Percentiles rank a stretch among this genome's conserved stretches.
Evolutionary conservation across 1,140 invertebrate genomes (phyloP).

Genomic region (Drosophila quadrilineata): DNA sequence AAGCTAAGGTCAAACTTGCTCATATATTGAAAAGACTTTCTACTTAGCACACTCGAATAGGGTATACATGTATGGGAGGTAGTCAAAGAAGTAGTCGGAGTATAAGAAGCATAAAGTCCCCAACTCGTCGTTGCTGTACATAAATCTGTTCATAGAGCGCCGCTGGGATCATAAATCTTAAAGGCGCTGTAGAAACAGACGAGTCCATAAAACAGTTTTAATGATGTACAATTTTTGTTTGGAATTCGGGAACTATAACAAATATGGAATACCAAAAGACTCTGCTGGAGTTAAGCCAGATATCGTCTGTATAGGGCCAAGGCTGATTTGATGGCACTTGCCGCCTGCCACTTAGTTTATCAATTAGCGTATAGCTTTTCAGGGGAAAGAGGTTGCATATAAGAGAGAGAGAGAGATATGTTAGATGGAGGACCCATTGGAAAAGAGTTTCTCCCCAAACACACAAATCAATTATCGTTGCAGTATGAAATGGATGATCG

Average conservation of each 20-base stretch:
- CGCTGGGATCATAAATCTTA: constrained; percentile 58
- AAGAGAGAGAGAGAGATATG: not conserved
- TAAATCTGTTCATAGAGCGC: constrained; percentile 66
- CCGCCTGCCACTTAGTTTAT: constrained; percentile 71
- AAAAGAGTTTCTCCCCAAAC: too few relatives aligned
- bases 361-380: constrained; percentile 53
- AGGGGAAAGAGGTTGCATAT: not conserved
- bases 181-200: not conserved
- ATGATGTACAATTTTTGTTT: constrained; percentile 36
- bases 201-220: constrained; percentile 63
- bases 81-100: not conserved
- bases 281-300: constrained; percentile 1
- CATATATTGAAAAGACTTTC: not conserved
- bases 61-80: not conserved
- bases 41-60: not conserved
- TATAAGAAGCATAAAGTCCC: constrained; percentile 3
- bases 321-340: constrained; percentile 29
- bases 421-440: too few relatives aligned
- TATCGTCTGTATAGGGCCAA: not conserved
- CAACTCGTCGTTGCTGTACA: constrained; percentile 27
- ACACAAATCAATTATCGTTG: constrained; percentile 36
- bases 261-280: too few relatives aligned
- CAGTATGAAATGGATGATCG: not conserved
- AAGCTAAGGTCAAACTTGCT: not conserved
- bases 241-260: constrained; percentile 22